Base-by-base conservation (phyloP, 2,797 vertebrate genomes). In the Pangasius djambal region DNA sequence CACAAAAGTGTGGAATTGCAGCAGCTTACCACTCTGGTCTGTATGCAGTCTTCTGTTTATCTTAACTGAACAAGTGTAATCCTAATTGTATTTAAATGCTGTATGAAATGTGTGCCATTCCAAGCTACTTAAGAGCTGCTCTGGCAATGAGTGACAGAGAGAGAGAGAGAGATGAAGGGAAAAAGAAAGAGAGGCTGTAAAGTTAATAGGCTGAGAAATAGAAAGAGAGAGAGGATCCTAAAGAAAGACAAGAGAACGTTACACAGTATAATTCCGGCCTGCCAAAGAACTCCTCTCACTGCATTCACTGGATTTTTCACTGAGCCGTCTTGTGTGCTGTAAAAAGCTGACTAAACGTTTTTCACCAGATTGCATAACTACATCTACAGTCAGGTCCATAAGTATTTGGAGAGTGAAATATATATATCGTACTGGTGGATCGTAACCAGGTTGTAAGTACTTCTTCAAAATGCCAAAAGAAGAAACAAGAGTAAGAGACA, bases 11-110 rank as follows among this genome's bases (percentile, higher is more conserved):
- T 78, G 20, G 40, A 83, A 83, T 70, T 78, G 50, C 22, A 70
- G 65, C 59, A 52, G 83, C 50, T 63, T 78, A 84, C 65, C 69
- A 34, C 50, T 79, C 83, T 74, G n/a, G 72, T 50, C 81, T 75
- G 78, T 52, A 89, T 87, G 57, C 85, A 40, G 82, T 86, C 61
- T 57, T 69, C 70, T 88, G 85, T 87, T 86, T 88, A 89, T 91
- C 61, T 34, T 89, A 91, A 90, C 87, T 88, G 86, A 87, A 87
- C 75, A 90, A 91, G 89, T 87, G 72, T 89, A 91, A 91, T 67
- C 69, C 90, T 90, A 87, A 90, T 88, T 86, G 78, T 89, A 84
- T 87, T 92, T 79, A 88, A 89, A 88, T 88, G 89, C 88, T 86
- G 67, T 88, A 77, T 70, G 77, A 85, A 91, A 90, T 78, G 40